A percentile compares a stretch with the other conserved stretches of the same genome.
Conservation (phyloP, 2,113 vertebrate species). For the Clinocottus analis region DNA sequence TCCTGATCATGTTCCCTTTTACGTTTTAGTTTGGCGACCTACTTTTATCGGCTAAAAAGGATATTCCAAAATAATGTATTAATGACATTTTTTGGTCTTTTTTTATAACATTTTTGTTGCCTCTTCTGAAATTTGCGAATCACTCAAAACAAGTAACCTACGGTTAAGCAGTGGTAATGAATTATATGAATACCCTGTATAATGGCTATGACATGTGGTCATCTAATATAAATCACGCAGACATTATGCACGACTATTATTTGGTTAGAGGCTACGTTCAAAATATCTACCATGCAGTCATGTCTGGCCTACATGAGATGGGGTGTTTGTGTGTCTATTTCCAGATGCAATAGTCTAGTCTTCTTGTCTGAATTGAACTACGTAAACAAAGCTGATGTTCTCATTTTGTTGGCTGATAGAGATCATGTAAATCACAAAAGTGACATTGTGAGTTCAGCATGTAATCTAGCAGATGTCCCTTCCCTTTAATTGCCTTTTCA, state of each 20-base stretch:
- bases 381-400: background rate
- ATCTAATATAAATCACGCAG: conserved; percentile 2
- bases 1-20: background rate
- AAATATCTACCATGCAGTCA: background rate
- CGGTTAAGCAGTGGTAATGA: background rate
- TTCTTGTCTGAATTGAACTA: background rate
- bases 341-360: background rate
- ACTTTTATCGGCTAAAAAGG: conserved; percentile 10
- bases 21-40: conserved; percentile 19
- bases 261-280: background rate
- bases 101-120: background rate
- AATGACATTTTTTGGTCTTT: background rate
- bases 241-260: background rate
- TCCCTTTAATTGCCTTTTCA: background rate
- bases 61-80: background rate
- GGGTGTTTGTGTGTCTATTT: background rate
- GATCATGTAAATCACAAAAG: background rate
- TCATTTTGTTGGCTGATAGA: background rate
- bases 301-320: background rate
- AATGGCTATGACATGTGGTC: background rate
- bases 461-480: background rate
- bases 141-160: background rate
- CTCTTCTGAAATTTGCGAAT: background rate
- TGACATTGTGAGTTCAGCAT: background rate
- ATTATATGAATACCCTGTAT: background rate